phyloP scores from a whole-genome alignment of 1,140 invertebrate genomes.

The Teleopsis dalmanni region DNA sequence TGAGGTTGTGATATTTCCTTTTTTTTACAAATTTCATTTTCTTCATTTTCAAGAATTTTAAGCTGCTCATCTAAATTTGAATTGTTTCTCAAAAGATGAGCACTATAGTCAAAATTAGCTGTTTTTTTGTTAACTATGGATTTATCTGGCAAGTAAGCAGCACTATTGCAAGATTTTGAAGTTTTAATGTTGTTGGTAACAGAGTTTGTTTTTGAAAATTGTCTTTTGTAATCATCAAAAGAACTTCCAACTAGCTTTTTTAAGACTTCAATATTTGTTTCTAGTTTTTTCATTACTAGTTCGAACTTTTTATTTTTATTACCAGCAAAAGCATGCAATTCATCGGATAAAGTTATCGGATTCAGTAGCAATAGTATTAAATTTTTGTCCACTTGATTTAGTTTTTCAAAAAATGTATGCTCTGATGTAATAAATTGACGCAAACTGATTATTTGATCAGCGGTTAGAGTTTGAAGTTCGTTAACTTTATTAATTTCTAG shows the following conservation, averaged over 20 bases:
- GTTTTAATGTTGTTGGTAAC: neutral
- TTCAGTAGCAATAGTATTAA: constrained; percentile 33
- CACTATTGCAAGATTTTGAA: neutral
- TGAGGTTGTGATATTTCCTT: constrained; percentile 6
- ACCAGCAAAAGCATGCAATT: constrained; percentile 13
- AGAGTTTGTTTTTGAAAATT: neutral
- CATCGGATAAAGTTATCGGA: constrained; percentile 30
- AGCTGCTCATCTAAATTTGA: constrained; percentile 37
- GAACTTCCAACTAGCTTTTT: constrained; percentile 38
- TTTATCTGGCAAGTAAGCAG: neutral
- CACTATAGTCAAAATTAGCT: constrained; percentile 17
- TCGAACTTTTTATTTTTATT: constrained; percentile 24
- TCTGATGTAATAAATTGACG: constrained; percentile 25
- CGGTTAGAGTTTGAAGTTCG: constrained; percentile 25
- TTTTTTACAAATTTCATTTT: constrained; percentile 33
- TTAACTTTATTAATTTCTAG: constrained; percentile 38
- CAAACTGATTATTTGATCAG: constrained; percentile 23
- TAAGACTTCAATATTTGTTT: constrained; percentile 35
- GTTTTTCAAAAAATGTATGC: constrained; percentile 31
- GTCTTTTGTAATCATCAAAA: constrained; percentile 22
- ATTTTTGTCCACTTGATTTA: constrained; percentile 37
- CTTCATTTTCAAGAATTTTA: constrained; percentile 33
- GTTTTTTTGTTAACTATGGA: neutral
- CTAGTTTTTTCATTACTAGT: constrained; percentile 32
- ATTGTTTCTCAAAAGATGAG: constrained; percentile 31